A percentile compares a stretch with the other conserved stretches of the same genome.
phyloP scores from a whole-genome alignment of 1,140 invertebrate species.

The Pseudomyrmex sp. region DNA sequence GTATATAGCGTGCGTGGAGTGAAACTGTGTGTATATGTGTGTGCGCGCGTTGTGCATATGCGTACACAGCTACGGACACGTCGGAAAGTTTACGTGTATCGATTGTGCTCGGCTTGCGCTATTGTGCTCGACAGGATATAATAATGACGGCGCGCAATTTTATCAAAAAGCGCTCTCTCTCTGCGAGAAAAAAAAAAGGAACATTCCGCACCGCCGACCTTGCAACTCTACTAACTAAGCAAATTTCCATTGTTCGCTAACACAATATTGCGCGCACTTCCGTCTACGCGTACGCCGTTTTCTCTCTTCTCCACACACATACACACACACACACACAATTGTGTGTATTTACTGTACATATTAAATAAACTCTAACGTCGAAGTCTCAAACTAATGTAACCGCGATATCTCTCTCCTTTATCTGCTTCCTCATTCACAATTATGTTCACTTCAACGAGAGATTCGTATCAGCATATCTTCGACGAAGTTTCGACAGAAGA shows the following conservation, averaged over 20 bases:
- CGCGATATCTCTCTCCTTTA: neutral
- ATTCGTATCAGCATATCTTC: slow-evolving; percentile 23
- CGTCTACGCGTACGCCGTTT: too few relatives aligned
- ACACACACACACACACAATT: too few relatives aligned
- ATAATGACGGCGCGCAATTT: slow-evolving; percentile 52
- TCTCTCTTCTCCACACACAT: too few relatives aligned
- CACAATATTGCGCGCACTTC: too few relatives aligned
- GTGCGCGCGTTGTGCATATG: neutral
- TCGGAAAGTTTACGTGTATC: slow-evolving; percentile 48
- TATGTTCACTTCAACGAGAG: neutral
- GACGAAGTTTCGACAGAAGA: slow-evolving; percentile 25
- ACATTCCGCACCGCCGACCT: too few relatives aligned
- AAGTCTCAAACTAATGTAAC: slow-evolving; percentile 18
- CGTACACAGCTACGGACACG: neutral
- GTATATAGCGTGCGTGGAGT: neutral
- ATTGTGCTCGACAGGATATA: slow-evolving; percentile 34
- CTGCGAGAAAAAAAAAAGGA: too few relatives aligned
- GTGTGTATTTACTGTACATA: too few relatives aligned
- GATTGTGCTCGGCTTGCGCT: slow-evolving; percentile 30
- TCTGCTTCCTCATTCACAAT: neutral
- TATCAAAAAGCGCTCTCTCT: slow-evolving; percentile 25
- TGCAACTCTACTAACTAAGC: too few relatives aligned
- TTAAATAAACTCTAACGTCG: neutral
- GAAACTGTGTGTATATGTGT: neutral
- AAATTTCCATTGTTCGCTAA: too few relatives aligned